Base-by-base conservation (phyloP, 2,888 invertebrate genomes). In the Dynastes tityus region DNA sequence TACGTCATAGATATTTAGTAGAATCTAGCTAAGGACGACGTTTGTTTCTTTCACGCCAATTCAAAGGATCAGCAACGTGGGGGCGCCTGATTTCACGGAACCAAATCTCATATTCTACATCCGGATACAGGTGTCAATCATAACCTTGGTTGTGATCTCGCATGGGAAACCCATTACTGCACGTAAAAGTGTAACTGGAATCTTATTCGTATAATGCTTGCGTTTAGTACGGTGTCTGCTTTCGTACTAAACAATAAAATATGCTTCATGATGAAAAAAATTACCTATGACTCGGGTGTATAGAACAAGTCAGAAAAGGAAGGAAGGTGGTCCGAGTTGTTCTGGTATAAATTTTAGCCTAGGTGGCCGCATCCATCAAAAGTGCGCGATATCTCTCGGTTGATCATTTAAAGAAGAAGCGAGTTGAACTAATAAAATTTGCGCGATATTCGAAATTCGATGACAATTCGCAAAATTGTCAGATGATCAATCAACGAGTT, bases 321-420 rank as follows among this genome's bases (percentile, higher is more conserved):
- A 45, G 65, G 65, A 67, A 40, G 40, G 65, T 67, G 37, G 45
- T 40, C 13, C 45, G 32, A 32, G 63, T 9, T 22, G 63, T 63
- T 63, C 29, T 65, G 65, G 40, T 67, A 67, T 67, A 67, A 67
- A 67, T 67, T 67, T 37, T 67, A 67, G 55, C 16, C 16, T 58
- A 58, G 55, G 27, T 45, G 11, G 45, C 45, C 8, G 2, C 45
- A 11, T 11, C 11, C 45, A 45, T 45, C 45, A 45, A 45, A 45
- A 45, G 45, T 45, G 45, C 45, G 45, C 45, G 45, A 8, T 45
- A 45, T 45, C 45, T 45, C 45, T 45, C 45, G 8, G 8, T 45
- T 45, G 45, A 45, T 11, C 11, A 45, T 45, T 45, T 45, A 45
- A 45, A 9, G 22, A 22, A 16, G 5, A 37, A 37, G 0, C 37